These are phyloP conservation scores for Rhodophaea formosa DNA, from an alignment of 2,888 invertebrate species.

Conservation along the genomic window DNA sequence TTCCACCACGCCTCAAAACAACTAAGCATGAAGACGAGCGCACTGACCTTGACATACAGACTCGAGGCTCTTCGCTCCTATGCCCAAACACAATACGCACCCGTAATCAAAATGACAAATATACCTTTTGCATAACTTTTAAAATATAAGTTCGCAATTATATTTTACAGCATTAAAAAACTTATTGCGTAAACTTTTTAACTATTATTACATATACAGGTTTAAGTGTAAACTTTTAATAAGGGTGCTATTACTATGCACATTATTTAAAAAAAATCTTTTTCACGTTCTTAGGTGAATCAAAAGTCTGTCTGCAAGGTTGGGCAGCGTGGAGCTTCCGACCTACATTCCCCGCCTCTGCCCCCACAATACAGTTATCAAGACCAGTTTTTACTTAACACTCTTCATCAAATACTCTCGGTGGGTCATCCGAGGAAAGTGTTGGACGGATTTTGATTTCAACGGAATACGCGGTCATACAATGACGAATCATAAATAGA, in stretches of 20 bases:
- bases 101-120: constrained; percentile 31
- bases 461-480: constrained; percentile 56
- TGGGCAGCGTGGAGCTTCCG: constrained; percentile 37
- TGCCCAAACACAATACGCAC: constrained; percentile 32
- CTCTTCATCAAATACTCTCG: constrained; percentile 52
- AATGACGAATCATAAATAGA: constrained; percentile 55
- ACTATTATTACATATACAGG: neutral
- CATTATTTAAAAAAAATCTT: neutral
- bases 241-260: neutral
- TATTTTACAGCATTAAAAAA: neutral
- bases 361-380: constrained; percentile 62
- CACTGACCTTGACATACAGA: constrained; percentile 58
- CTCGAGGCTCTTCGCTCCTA: constrained; percentile 44
- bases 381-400: constrained; percentile 72
- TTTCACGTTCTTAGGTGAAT: neutral
- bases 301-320: constrained; percentile 6
- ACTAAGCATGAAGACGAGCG: constrained; percentile 31
- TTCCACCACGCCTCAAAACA: constrained; percentile 21
- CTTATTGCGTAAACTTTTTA: neutral
- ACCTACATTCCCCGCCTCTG: constrained; percentile 54
- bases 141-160: neutral
- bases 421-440: constrained; percentile 74
- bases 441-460: constrained; percentile 78
- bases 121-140: neutral
- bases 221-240: neutral